Conservation (phyloP, 2,113 vertebrate species). For the Ameiurus melas region DNA sequence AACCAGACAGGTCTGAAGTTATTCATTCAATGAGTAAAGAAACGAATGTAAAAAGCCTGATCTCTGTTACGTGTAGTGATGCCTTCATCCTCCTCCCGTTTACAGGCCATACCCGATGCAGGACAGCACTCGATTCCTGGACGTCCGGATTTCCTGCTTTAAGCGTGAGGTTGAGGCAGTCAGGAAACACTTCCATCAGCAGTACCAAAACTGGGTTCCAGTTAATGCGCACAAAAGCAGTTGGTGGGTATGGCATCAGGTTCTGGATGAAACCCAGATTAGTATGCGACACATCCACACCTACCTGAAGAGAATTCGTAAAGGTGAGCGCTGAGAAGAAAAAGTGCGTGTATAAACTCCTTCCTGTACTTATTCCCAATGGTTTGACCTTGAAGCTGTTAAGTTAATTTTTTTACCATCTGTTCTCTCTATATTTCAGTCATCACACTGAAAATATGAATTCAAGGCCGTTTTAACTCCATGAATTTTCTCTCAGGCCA, state of each 20-base stretch:
- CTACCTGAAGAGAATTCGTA: slow-evolving; percentile 80
- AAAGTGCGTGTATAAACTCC: not conserved
- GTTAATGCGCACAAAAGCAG: slow-evolving; percentile 81
- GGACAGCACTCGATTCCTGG: slow-evolving; percentile 81
- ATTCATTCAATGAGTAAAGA: not conserved
- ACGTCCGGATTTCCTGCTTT: slow-evolving; percentile 76
- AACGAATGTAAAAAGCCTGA: not conserved
- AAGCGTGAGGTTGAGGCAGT: slow-evolving; percentile 72
- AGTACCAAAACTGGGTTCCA: slow-evolving; percentile 85
- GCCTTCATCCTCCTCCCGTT: not conserved
- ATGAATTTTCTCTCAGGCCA: slow-evolving; percentile 69
- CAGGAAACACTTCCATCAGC: slow-evolving; percentile 73
- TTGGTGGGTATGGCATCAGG: slow-evolving; percentile 85
- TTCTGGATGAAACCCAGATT: slow-evolving; percentile 72
- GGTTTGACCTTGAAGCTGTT: no score
- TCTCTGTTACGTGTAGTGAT: not conserved
- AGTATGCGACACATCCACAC: slow-evolving; percentile 76
- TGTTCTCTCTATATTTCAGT: not conserved
- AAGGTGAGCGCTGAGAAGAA: slow-evolving; percentile 71
- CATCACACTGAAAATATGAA: not conserved
- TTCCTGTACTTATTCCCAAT: not conserved
- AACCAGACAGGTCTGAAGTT: slow-evolving; percentile 70
- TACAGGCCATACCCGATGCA: slow-evolving; percentile 72
- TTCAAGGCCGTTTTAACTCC: not conserved
- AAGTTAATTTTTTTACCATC: not conserved